phyloP scores from a whole-genome alignment of 1,140 invertebrate species.

The Chrysoperla carnea region DNA sequence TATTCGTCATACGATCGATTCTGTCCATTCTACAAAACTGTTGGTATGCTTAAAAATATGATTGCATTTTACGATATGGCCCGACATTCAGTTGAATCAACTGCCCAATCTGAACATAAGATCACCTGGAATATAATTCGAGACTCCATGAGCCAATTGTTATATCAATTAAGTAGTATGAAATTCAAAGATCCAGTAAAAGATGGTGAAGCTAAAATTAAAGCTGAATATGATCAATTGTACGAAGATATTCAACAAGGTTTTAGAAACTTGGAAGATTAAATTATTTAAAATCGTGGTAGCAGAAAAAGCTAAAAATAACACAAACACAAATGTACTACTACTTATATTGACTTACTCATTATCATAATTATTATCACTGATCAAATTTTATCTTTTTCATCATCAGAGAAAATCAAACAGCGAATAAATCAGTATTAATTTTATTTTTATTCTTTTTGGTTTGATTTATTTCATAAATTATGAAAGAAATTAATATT shows the following conservation, averaged over 20 bases:
- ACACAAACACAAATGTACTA: too few relatives aligned
- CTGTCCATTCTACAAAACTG: slow-evolving; percentile 99
- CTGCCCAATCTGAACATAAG: slow-evolving; percentile 97
- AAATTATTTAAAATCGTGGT: slow-evolving; percentile 25
- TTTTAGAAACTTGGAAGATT: slow-evolving; percentile 98
- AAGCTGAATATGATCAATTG: slow-evolving; percentile 88
- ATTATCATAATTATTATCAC: too few relatives aligned
- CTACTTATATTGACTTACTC: too few relatives aligned
- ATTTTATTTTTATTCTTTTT: too few relatives aligned
- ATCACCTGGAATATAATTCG: slow-evolving; percentile 97
- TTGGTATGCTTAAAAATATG: slow-evolving; percentile 97
- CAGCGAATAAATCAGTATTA: too few relatives aligned
- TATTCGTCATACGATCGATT: slow-evolving; percentile 95
- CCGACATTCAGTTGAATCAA: slow-evolving; percentile 91
- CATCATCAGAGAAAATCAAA: too few relatives aligned
- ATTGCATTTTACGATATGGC: slow-evolving; percentile 98
- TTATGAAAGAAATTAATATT: too few relatives aligned
- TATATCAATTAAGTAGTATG: slow-evolving; percentile 98
- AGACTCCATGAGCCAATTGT: slow-evolving; percentile 88
- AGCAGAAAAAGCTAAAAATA: neutral
- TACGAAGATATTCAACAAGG: slow-evolving; percentile 90
- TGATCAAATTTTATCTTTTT: too few relatives aligned
- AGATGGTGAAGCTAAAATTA: slow-evolving; percentile 95
- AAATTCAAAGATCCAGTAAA: slow-evolving; percentile 99
- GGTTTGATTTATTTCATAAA: too few relatives aligned